Evolutionary conservation across 2,113 vertebrate species (phyloP), one percentile per base, ranked within the genome.

Genomic region (Micronycteris hirsuta): DNA sequence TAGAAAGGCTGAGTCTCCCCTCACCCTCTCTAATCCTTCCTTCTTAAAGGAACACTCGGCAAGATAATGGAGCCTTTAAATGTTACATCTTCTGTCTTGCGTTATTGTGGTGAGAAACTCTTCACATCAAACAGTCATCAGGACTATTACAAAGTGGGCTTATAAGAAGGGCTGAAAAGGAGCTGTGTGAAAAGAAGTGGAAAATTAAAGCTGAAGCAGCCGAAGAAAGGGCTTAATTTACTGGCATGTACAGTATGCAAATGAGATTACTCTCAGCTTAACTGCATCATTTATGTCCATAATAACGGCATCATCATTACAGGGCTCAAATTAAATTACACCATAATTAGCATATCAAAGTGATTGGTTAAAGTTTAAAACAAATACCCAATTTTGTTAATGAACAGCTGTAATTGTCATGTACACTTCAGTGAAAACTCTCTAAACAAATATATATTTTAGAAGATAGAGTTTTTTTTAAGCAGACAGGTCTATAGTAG

Each of bases 351-450:
- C 99, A 99, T 99, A 99, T 99, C 99, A 99, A 99, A 99, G 99
- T 99, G 99, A 99, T 99, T 99, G 99, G 99, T 99, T 99, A 99
- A 99, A 99, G 99, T 99, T 99, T 99, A 99, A 99, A 99, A 99
- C 99, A 99, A 99, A 99, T 99, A 99, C 99, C 99, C 99, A 99
- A 99, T 99, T 99, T 99, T 99, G 98, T 99, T 99, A 99, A 99
- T 99, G 99, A 99, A 99, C 99, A 99, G 99, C 99, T 99, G 99
- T 99, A 99, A 99, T 99, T 99, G 98, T 98, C 98, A 97, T 99
- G 99, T 99, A 99, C 98, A 99, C 99, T 99, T 99, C 98, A 99
- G 98, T 99, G 98, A 99, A 99, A 99, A 99, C 99, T 99, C 99
- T 98, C 99, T 99, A 99, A 99, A 99, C 99, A 99, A 99, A 99